A percentile compares a stretch with the other conserved stretches of the same genome.
Evolutionary conservation across 92 coral and sea anemone species (phyloP).

Genomic region (Pocillopora meandrina): DNA sequence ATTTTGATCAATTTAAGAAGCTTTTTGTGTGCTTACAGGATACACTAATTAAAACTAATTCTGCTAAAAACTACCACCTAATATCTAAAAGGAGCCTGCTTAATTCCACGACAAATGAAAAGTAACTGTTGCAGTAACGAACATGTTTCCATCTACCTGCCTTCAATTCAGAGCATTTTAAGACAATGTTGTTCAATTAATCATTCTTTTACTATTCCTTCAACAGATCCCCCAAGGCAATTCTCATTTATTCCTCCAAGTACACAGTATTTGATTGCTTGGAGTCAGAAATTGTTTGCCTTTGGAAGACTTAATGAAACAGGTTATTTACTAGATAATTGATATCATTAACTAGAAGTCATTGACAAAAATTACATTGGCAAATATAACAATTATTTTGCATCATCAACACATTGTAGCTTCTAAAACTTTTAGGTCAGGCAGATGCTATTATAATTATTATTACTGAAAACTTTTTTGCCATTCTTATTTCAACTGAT

Average conservation of each 20-base stretch:
- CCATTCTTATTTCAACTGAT: not conserved
- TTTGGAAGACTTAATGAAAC: constrained; percentile 55
- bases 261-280: constrained; percentile 44
- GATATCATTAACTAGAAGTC: too few relatives aligned
- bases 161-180: not conserved
- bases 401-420: too few relatives aligned
- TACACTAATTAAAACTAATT: too few relatives aligned
- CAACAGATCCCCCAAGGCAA: constrained; percentile 14
- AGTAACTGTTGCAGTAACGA: not conserved
- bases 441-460: too few relatives aligned
- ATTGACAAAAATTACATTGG: too few relatives aligned
- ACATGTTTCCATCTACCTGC: not conserved
- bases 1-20: not conserved
- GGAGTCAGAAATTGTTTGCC: constrained; percentile 43
- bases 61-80: too few relatives aligned
- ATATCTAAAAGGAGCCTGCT: too few relatives aligned
- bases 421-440: too few relatives aligned
- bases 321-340: constrained; percentile 2
- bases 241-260: constrained; percentile 54
- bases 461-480: not conserved
- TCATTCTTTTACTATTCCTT: not conserved
- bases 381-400: too few relatives aligned
- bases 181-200: not conserved
- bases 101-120: too few relatives aligned
- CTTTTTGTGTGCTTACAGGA: too few relatives aligned